Evolutionary conservation across 2,113 vertebrate species (phyloP), one percentile per base, ranked within the genome.

Genomic region (Triplophysa tibetana): DNA sequence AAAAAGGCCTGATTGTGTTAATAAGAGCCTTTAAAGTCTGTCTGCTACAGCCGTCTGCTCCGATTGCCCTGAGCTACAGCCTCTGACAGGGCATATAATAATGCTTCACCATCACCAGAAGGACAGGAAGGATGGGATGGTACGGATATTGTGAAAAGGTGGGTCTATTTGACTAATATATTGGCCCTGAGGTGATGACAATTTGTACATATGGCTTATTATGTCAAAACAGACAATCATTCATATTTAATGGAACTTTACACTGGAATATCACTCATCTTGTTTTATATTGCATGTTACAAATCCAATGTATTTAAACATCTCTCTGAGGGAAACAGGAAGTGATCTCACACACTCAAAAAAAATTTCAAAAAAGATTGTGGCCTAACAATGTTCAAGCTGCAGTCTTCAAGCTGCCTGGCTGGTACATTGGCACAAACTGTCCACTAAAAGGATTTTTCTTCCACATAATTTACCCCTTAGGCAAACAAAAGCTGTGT

Each of bases 1-100:
- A 50, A 29, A 5, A 65, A 14, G 45, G 50, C 48, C 80, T 81
- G 61, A 77, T 77, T 62, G 68, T 78, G 75, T 77, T 78, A 78
- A 78, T 72, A 23, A 78, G 50, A 56, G 29, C 60, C 60, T 52
- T 56, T 66, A 65, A 77, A 77, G 75, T 45, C 24, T 66, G 75
- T 65, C 45, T 76, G 45, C 24, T 43, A 70, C 14, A 77, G 43
- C 67, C 41, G 58, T 52, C 81, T 82, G 60, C 64, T 81, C 62
- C 58, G 50, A 54, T 19, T 19, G 74, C 81, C 74, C 56, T 45
- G 21, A 45, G 75, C 74, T 16, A 64, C 26, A 65, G 62, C 62
- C 19, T 26, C 38, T 54, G 58, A 70, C 67, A 52, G 38, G 58
- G 17, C 61, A 61, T 21, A 58, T 58, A 61, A 58, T 78, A 29